These are phyloP conservation scores for Diaprepes abbreviatus DNA, from an alignment of 2,888 invertebrate genomes.

Conservation along the genomic window DNA sequence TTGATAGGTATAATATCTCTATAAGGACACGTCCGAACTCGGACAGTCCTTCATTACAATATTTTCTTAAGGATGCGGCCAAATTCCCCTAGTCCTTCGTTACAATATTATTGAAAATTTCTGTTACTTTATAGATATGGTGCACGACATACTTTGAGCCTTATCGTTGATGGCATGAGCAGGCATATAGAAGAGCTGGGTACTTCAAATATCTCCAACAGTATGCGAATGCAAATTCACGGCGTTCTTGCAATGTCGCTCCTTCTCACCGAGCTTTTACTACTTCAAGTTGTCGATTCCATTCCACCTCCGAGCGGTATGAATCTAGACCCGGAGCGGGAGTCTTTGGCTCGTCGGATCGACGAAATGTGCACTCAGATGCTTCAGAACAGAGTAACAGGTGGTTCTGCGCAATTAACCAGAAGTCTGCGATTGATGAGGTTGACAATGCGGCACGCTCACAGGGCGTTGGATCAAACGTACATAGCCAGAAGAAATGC, in stretches of 20 bases:
- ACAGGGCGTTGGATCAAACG: slow-evolving; percentile 61
- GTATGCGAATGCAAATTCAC: slow-evolving; percentile 58
- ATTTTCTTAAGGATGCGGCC: too few species aligned
- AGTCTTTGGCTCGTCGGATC: slow-evolving; percentile 62
- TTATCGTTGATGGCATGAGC: slow-evolving; percentile 68
- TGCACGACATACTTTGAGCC: slow-evolving; percentile 66
- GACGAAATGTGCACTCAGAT: slow-evolving; percentile 64
- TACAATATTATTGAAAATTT: too few species aligned
- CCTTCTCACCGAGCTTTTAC: slow-evolving; percentile 68
- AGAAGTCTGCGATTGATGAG: slow-evolving; percentile 62
- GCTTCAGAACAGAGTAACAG: slow-evolving; percentile 60
- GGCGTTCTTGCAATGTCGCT: slow-evolving; percentile 67
- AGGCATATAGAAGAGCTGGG: slow-evolving; percentile 68
- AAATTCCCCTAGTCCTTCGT: too few species aligned
- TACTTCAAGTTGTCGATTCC: slow-evolving; percentile 68
- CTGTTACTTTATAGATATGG: slow-evolving; percentile 57
- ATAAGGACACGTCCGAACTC: too few species aligned
- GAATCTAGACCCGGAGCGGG: slow-evolving; percentile 63
- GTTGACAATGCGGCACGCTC: slow-evolving; percentile 61
- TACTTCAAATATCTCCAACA: slow-evolving; percentile 51
- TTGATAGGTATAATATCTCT: too few species aligned
- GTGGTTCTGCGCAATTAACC: slow-evolving; percentile 60
- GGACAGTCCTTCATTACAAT: too few species aligned
- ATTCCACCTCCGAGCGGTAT: slow-evolving; percentile 63
- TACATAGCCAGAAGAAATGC: slow-evolving; percentile 62